Conservation (phyloP, 2,797 vertebrate species). For the Sebastiscus tertius region DNA sequence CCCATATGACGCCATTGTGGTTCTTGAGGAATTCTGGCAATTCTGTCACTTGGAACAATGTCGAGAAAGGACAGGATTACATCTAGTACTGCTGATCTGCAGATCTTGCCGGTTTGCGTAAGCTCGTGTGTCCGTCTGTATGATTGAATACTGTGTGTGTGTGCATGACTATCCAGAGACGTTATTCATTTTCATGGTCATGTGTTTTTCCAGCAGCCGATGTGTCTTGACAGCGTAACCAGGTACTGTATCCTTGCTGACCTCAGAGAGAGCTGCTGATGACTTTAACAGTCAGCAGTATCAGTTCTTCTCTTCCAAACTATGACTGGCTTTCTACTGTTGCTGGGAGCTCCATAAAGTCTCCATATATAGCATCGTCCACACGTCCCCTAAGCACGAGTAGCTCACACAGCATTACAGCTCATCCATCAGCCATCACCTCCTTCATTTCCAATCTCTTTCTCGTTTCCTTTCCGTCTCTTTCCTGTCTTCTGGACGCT, state of each 20-base stretch:
- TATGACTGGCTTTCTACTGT: not conserved
- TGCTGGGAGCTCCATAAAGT: not conserved
- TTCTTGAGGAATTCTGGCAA: constrained; percentile 58
- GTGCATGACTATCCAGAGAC: constrained; percentile 48
- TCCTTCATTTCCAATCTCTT: constrained; percentile 9
- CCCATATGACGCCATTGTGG: constrained; percentile 64
- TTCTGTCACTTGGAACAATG: constrained; percentile 50
- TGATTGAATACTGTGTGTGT: constrained; percentile 53
- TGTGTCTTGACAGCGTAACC: constrained; percentile 63
- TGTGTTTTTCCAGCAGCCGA: constrained; percentile 60
- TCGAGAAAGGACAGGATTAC: constrained; percentile 23
- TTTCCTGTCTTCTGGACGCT: constrained; percentile 19
- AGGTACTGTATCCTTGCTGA: constrained; percentile 72
- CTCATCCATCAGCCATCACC: constrained; percentile 46
- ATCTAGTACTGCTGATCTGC: constrained; percentile 25
- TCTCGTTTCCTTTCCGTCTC: not conserved
- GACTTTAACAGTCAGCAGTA: constrained; percentile 64
- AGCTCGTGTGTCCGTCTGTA: constrained; percentile 13
- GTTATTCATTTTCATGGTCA: constrained; percentile 63
- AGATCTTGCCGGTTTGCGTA: constrained; percentile 10
- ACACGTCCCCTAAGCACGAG: not conserved
- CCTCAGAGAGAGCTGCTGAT: constrained; percentile 61
- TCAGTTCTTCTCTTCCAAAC: constrained; percentile 26
- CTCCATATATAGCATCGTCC: constrained; percentile 15
- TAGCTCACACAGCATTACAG: constrained; percentile 2